Evolutionary conservation across 2,113 vertebrate species (phyloP).

Genomic region (Scopus umbretta): DNA sequence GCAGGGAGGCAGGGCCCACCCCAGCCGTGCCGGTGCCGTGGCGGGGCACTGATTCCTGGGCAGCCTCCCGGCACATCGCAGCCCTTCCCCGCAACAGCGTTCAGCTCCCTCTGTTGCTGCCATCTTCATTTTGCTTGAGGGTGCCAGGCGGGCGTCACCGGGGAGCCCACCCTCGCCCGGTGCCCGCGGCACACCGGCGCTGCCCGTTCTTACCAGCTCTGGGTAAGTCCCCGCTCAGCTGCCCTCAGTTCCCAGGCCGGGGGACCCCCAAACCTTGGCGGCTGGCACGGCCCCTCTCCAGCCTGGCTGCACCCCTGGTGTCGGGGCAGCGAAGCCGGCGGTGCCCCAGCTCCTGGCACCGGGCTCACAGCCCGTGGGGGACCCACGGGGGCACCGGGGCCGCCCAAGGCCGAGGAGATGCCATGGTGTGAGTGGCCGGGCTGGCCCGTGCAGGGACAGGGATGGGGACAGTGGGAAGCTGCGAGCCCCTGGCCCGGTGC

Average conservation of each 20-base stretch:
- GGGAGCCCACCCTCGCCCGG: background rate
- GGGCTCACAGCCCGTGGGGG: fast-evolving
- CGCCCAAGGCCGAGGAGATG: background rate
- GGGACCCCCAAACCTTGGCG: background rate
- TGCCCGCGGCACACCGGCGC: fast-evolving
- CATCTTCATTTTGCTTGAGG: background rate
- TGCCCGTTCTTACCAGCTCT: background rate
- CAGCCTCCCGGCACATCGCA: fast-evolving
- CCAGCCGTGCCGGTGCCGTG: background rate
- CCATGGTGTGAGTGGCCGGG: fast-evolving
- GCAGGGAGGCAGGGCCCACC: background rate
- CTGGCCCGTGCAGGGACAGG: fast-evolving
- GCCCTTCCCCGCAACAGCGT: background rate
- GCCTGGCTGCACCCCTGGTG: fast-evolving
- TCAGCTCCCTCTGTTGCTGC: background rate
- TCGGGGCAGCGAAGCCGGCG: fast-evolving
- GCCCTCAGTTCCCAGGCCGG: background rate
- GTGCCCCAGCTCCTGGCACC: fast-evolving
- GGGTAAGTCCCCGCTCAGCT: background rate
- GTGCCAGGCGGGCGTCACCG: fast-evolving
- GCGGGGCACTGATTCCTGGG: background rate
- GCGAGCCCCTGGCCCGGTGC: background rate
- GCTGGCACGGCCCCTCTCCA: fast-evolving
- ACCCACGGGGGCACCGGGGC: fast-evolving
- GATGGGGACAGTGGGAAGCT: background rate